A percentile compares a stretch with the other conserved stretches of the same genome.
phyloP scores from a whole-genome alignment of 2,888 invertebrate species.

The Hybos culiciformis region DNA sequence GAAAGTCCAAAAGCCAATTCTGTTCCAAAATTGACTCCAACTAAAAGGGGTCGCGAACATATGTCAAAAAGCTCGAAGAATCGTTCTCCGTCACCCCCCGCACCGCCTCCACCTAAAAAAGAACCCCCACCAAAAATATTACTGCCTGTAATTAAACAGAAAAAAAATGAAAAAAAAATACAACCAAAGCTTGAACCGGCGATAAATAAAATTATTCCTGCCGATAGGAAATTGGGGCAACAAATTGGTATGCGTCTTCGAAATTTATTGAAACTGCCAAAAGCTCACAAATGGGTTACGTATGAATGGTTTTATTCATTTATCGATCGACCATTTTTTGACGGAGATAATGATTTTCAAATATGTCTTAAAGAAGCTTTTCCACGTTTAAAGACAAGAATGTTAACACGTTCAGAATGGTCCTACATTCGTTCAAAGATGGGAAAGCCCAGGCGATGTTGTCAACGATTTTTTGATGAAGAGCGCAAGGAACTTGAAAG shows the following conservation, averaged over 20 bases:
- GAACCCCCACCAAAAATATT: constrained; percentile 12
- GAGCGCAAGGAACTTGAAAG: constrained; percentile 82
- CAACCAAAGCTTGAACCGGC: background rate
- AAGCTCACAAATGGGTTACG: constrained; percentile 98
- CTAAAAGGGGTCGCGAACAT: background rate
- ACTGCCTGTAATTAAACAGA: background rate
- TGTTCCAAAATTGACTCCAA: background rate
- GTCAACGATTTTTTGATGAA: constrained; percentile 89
- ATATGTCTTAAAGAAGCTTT: constrained; percentile 87
- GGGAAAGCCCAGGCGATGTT: constrained; percentile 93
- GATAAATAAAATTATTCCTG: constrained; percentile 32
- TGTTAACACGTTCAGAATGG: constrained; percentile 85
- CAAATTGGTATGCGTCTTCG: constrained; percentile 76
- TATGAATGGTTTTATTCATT: constrained; percentile 99
- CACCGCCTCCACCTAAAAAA: constrained; percentile 4
- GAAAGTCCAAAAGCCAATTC: constrained; percentile 10
- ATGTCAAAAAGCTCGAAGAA: background rate
- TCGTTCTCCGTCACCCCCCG: constrained; percentile 5
- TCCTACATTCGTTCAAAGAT: constrained; percentile 86
- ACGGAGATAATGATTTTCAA: constrained; percentile 92
- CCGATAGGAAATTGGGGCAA: constrained; percentile 77
- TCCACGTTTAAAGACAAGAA: constrained; percentile 75
- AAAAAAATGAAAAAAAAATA: constrained; percentile 1
- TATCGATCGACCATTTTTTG: constrained; percentile 87
- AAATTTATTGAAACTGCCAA: constrained; percentile 90